Conservation (phyloP, 2,113 vertebrate genomes). For the Sceloporus tristichus region DNA sequence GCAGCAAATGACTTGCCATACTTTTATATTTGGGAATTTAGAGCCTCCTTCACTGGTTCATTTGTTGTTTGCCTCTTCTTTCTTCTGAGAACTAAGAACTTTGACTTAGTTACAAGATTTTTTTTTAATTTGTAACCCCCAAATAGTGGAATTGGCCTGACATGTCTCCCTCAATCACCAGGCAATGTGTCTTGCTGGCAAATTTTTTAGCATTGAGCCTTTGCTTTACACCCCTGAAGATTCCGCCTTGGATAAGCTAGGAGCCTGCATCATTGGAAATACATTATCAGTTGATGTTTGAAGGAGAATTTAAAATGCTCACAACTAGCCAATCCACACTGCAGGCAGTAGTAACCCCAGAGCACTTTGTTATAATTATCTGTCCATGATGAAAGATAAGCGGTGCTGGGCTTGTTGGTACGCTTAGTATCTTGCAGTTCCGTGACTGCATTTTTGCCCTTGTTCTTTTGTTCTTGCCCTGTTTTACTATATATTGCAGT, state of each 20-base stretch:
- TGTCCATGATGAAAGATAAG: slow-evolving; percentile 7
- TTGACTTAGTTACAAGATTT: slow-evolving; percentile 64
- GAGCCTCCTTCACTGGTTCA: slow-evolving; percentile 33
- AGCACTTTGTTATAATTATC: not conserved
- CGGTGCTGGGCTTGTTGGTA: slow-evolving; percentile 12
- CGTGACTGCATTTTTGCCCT: slow-evolving; percentile 3
- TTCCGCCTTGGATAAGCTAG: slow-evolving; percentile 4
- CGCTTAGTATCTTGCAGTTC: not conserved
- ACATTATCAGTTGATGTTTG: not conserved
- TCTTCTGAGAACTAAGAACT: slow-evolving; percentile 74
- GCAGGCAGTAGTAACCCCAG: slow-evolving; percentile 1
- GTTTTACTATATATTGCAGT: slow-evolving; percentile 35
- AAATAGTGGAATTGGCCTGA: slow-evolving; percentile 42
- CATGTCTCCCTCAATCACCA: slow-evolving; percentile 30
- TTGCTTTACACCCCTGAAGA: slow-evolving; percentile 20
- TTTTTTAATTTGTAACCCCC: slow-evolving; percentile 15
- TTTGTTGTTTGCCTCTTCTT: slow-evolving; percentile 38
- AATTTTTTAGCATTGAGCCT: slow-evolving; percentile 10
- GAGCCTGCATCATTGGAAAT: not conserved
- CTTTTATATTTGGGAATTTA: slow-evolving; percentile 68
- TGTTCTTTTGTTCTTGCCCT: not conserved
- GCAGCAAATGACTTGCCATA: slow-evolving; percentile 62
- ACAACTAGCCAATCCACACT: slow-evolving; percentile 2
- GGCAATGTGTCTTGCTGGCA: slow-evolving; percentile 1
- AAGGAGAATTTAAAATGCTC: slow-evolving; percentile 14